Evolutionary conservation across 2,113 vertebrate species (phyloP).

Genomic region (Phodopus roborovskii): DNA sequence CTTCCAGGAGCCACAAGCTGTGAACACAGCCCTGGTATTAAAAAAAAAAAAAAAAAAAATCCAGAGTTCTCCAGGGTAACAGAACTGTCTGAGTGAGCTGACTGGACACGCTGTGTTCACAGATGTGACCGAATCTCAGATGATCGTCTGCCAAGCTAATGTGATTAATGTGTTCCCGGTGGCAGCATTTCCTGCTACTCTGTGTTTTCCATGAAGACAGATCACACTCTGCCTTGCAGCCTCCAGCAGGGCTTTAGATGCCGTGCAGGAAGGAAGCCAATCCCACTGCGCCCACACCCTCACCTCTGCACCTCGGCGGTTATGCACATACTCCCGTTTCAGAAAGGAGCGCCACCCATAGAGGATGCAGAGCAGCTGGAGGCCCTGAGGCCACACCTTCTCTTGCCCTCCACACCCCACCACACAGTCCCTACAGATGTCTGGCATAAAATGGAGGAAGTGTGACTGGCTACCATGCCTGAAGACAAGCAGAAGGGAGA

Average conservation of each 20-base stretch:
- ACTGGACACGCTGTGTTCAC: neutral
- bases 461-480: neutral
- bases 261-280: neutral
- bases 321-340: fast-evolving
- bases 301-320: neutral
- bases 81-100: neutral
- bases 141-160: neutral
- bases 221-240: neutral
- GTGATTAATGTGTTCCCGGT: neutral
- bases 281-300: neutral
- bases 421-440: neutral
- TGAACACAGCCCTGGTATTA: neutral
- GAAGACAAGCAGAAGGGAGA: neutral
- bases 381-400: neutral
- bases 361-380: neutral
- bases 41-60: neutral
- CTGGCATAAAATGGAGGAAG: neutral
- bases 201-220: neutral
- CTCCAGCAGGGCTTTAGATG: neutral
- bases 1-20: neutral
- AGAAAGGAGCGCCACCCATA: neutral
- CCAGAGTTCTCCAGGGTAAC: neutral
- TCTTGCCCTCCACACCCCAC: neutral
- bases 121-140: neutral
- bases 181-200: neutral